Conservation (phyloP, 2,888 invertebrate species). For the Microdon myrmicae region DNA sequence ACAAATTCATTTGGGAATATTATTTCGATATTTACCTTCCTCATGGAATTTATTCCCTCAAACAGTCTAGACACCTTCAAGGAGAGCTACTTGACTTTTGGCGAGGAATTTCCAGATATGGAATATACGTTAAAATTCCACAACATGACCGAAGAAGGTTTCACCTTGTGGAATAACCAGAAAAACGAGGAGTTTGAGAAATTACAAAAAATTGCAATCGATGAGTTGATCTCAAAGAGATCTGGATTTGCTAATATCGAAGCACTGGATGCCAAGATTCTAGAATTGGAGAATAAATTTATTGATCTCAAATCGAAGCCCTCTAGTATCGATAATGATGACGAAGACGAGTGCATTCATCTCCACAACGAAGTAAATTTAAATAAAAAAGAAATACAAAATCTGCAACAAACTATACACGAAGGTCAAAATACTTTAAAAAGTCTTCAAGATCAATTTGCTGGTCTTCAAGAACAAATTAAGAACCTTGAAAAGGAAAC, state of each 20-base stretch:
- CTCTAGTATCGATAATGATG: conserved; percentile 27
- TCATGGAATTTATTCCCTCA: conserved; percentile 59
- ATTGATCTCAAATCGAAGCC: conserved; percentile 49
- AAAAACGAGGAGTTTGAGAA: conserved; percentile 57
- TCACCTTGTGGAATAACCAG: conserved; percentile 60
- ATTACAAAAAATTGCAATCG: conserved; percentile 55
- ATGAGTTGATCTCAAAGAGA: conserved; percentile 55
- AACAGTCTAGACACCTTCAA: conserved; percentile 29
- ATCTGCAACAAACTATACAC: conserved; percentile 16
- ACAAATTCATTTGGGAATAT: conserved; percentile 64
- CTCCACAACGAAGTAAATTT: conserved; percentile 54
- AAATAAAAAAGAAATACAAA: conserved; percentile 28
- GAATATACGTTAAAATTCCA: conserved; percentile 56
- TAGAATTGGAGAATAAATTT: conserved; percentile 39
- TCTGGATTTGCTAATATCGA: conserved; percentile 51
- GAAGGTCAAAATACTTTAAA: conserved; percentile 29
- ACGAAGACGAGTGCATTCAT: conserved; percentile 53
- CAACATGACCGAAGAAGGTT: conserved; percentile 57
- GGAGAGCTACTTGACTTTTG: conserved; percentile 11
- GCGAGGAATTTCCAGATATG: conserved; percentile 56
- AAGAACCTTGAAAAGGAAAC: conserved; percentile 9
- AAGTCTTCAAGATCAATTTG: conserved; percentile 6
- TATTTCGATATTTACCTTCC: conserved; percentile 61
- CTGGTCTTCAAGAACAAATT: conserved; percentile 10
- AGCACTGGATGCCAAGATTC: conserved; percentile 54